Percentiles rank a stretch among this genome's conserved stretches.
Evolutionary conservation across 64 coral and sea anemone genomes (phyloP).

Genomic region (Montipora cactus): DNA sequence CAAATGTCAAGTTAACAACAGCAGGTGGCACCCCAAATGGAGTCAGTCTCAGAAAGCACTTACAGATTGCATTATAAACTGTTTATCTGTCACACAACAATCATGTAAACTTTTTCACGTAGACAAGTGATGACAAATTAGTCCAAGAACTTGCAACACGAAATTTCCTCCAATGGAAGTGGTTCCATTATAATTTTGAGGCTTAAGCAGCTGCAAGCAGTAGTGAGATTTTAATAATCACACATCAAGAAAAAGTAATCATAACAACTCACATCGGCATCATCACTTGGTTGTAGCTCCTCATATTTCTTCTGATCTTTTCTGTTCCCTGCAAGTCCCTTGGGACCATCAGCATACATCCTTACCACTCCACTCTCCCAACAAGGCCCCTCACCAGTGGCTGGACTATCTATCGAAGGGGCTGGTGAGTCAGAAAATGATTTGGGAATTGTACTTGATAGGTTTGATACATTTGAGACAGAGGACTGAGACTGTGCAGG

Average conservation of each 20-base stretch:
- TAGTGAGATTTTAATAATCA: constrained; percentile 1
- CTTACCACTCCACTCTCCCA: constrained; percentile 58
- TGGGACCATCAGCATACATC: constrained; percentile 64
- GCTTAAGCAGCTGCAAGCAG: no score
- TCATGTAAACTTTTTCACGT: no score
- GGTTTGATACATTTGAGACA: constrained; percentile 52
- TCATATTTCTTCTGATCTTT: constrained; percentile 16
- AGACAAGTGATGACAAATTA: no score
- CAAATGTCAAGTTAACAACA: no score
- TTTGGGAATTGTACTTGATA: constrained; percentile 2
- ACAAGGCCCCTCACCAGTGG: constrained; percentile 18
- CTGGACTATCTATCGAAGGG: constrained; percentile 45
- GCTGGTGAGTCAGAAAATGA: constrained; percentile 40
- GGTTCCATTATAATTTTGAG: no score
- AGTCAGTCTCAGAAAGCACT: no score
- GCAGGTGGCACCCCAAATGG: no score
- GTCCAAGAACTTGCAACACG: no score
- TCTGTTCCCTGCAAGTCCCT: constrained; percentile 10
- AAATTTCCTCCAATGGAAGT: neutral
- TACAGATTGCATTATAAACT: no score
- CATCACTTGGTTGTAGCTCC: constrained; percentile 30
- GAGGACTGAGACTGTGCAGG: constrained; percentile 42
- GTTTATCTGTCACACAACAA: no score
- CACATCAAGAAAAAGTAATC: constrained; percentile 39
- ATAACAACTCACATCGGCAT: constrained; percentile 51